Evolutionary conservation across 2,113 vertebrate genomes (phyloP), one percentile per base, ranked within the genome.

Genomic region (Lichenostomus cassidix): DNA sequence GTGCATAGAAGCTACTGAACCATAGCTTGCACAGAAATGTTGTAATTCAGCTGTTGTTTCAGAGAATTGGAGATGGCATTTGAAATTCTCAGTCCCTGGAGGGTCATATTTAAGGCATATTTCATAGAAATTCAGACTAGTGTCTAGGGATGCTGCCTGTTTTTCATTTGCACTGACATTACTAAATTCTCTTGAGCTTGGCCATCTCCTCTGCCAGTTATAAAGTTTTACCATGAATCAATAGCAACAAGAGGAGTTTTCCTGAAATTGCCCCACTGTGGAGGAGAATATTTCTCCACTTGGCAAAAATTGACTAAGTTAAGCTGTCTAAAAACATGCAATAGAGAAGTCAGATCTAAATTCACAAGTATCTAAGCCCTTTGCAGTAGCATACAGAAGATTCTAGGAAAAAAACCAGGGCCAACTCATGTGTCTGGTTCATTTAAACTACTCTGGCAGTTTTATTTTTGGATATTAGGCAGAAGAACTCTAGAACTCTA

Each of bases 131-230:
- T 91, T 79, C 83, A 76, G 44, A 79, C 21, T 20, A 58, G 19
- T 52, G 27, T 46, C 77, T 82, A 47, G 77, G 86, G 69, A 41
- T 64, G 28, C n/a, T 92, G 70, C 47, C 85, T 93, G 53, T 15
- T 77, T 83, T 89, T 90, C 68, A 77, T 83, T 92, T 74, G 83
- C 82, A 84, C n/a, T 91, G 81, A 73, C 58, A 76, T 0, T 42
- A 31, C 35, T 93, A 31, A 89, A 87, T 82, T 94, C 87, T 84
- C 81, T 73, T 63, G 87, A 92, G 89, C 37, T 56, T 75, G 70
- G 53, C 59, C 52, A 81, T 82, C 64, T 91, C 82, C 71, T 83
- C 44, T 89, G 89, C 47, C 49, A 92, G 22, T 60, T 78, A n/a
- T 0, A 1, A 81, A 65, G 15, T 94, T 89, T 68, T 78, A 24